Percentiles rank a stretch among this genome's conserved stretches.
These are phyloP conservation scores for Thunnus thynnus DNA, from an alignment of 2,113 vertebrate genomes.

Conservation along the genomic window DNA sequence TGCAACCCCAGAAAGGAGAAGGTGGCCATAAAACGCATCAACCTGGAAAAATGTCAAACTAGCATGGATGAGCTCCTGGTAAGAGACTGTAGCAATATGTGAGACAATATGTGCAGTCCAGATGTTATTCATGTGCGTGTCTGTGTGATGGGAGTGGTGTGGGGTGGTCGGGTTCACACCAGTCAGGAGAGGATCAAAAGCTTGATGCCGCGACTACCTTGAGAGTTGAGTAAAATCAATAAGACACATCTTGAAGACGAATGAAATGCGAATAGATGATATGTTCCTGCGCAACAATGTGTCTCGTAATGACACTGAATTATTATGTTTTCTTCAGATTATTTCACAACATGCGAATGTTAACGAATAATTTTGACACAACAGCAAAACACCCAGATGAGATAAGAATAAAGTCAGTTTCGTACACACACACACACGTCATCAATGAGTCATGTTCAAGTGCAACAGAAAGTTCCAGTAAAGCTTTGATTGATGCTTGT, in stretches of 20 bases:
- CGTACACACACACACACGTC: background rate
- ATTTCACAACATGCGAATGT: background rate
- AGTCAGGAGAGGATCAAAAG: background rate
- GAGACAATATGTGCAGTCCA: conserved; percentile 16
- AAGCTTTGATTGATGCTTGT: background rate
- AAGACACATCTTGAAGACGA: background rate
- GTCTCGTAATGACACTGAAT: background rate
- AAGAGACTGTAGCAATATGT: conserved; percentile 46
- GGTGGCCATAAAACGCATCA: conserved; percentile 97
- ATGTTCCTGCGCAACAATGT: background rate
- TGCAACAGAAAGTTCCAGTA: background rate
- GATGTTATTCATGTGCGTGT: background rate
- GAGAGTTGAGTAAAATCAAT: background rate
- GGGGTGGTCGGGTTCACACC: background rate
- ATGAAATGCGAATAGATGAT: background rate
- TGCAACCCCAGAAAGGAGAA: conserved; percentile 94
- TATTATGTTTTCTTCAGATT: background rate
- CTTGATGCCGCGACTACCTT: background rate
- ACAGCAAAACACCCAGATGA: background rate
- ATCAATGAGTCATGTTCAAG: background rate
- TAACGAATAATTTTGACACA: background rate
- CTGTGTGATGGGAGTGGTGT: conserved; percentile 16
- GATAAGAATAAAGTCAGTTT: background rate
- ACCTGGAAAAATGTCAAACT: conserved; percentile 97
- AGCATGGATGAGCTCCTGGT: conserved; percentile 99